Percentiles rank a stretch among this genome's conserved stretches.
Conservation (phyloP, 2,888 invertebrate species). For the Scaptomyza flava region DNA sequence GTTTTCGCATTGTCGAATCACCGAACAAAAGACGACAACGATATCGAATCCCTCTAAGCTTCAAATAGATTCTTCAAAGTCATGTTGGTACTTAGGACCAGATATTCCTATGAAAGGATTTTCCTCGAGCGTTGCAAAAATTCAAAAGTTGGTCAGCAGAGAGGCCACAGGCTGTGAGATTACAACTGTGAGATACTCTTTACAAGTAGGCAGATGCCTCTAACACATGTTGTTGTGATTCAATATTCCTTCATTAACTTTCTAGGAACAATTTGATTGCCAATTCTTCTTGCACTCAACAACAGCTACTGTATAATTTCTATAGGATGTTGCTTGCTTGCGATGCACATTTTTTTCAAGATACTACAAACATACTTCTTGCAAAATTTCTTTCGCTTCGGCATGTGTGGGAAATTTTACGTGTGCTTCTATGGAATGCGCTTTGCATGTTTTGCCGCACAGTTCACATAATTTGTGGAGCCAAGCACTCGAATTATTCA, state of each 20-base stretch:
- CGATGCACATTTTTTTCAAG: conserved; percentile 49
- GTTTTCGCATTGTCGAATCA: conserved; percentile 37
- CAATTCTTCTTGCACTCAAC: background rate
- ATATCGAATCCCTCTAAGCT: conserved; percentile 21
- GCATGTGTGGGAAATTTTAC: conserved; percentile 72
- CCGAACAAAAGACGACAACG: conserved; percentile 26
- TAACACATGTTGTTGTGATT: background rate
- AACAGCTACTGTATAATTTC: conserved; percentile 49
- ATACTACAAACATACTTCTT: conserved; percentile 44
- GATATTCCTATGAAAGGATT: conserved; percentile 4
- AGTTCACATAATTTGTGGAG: conserved; percentile 37
- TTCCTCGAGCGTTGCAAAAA: conserved; percentile 25
- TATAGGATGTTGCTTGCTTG: conserved; percentile 44
- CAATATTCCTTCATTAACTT: background rate
- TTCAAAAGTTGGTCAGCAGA: conserved; percentile 6
- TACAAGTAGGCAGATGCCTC: too few species aligned
- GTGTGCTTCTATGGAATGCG: conserved; percentile 45
- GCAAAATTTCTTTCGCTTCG: conserved; percentile 60
- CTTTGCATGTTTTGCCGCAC: conserved; percentile 36
- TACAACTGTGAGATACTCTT: background rate
- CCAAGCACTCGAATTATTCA: conserved; percentile 44
- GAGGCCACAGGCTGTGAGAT: background rate
- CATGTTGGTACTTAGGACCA: background rate
- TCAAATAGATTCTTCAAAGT: conserved; percentile 7
- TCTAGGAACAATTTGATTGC: conserved; percentile 4